Evolutionary conservation across 2,113 vertebrate species (phyloP), one percentile per base, ranked within the genome.

Genomic region (Heterochromis multidens): DNA sequence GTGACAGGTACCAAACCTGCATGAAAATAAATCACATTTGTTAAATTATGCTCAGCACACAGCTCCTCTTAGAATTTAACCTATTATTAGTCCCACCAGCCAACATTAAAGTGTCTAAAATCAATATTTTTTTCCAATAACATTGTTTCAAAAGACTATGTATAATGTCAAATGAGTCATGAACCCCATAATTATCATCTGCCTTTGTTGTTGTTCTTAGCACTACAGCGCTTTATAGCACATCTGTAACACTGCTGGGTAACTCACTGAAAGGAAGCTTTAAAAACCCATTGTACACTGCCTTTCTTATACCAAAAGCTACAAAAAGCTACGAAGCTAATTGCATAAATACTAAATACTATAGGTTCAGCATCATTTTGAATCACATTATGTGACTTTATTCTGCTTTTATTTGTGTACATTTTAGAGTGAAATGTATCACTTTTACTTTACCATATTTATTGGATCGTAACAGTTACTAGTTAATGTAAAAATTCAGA

Each of bases 1-100:
- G 88, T 92, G 94, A 94, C 93, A 94, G 92, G 92, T 94, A 88
- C 91, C 43, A 91, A 93, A 94, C 92, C 90, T 94, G 92, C 90
- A 85, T 60, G 65, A 33, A 40, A 87, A 90, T 79, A 43, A 83
- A 82, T 78, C 35, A 49, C 56, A 77, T 87, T 88, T 90, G 67
- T 91, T 63, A 85, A 80, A 90, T 84, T 58, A 86, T 70, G 37
- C 5, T n/a, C 7, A 77, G 7, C 49, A 43, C 60, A 60, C 27
- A 59, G 46, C 19, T 7, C 49, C 25, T 59, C 49, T 54, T n/a
- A 46, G 35, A 74, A 46, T 37, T 23, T 5, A 54, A 54, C 46
- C 27, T 74, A 74, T 54, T 54, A 74, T 33, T 74, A 70, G 57
- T 62, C 7, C 31, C 21, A 77, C 7, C 62, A 81, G 27, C 1